Evolutionary conservation across 2,113 vertebrate genomes (phyloP), one percentile per base, ranked within the genome.

Genomic region (Podarcis raffonei): DNA sequence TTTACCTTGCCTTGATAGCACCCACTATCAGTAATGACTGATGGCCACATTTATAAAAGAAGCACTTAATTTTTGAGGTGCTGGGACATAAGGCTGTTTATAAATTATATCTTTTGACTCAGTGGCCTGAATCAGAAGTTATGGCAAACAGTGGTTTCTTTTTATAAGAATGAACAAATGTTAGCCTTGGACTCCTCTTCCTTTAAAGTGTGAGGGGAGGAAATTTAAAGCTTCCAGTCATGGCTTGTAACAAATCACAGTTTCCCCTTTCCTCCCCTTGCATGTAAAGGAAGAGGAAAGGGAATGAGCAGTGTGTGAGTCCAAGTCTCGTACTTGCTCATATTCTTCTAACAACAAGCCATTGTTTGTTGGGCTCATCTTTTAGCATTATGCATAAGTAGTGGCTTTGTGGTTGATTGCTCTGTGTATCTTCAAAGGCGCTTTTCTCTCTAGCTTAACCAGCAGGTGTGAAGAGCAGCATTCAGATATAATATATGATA

Each of bases 1-100:
- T 72, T 89, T 84, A 74, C 25, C 71, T 66, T 59, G 65, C 37
- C 57, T 90, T 81, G 68, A 66, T n/a, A 88, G 80, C 78, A 39
- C 37, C 76, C 75, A 39, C 87, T 83, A 53, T 68, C 62, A 83
- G n/a, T 23, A 57, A 57, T 42, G 82, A 68, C 57, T 75, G 42
- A 57, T 68, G 59, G 42, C 30, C 15, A 39, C 25, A 42, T 82
- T 65, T 42, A 72, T 75, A 75, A 66, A 66, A 8, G 27, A 9
- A 78, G 74, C 12, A 48, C 11, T 48, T 86, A 66, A 39, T 81
- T 72, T 30, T 12, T 74, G 78, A 62, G 48, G 22, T 80, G 20
- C 13, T 80, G 9, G 48, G 6, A 27, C 25, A 42, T 22, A 72
- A 74, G 25, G 1, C 35, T 35, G 23, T 2, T 7, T 62, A 20